Conservation (phyloP, 2,797 vertebrate genomes). For the Galago senegalensis region DNA sequence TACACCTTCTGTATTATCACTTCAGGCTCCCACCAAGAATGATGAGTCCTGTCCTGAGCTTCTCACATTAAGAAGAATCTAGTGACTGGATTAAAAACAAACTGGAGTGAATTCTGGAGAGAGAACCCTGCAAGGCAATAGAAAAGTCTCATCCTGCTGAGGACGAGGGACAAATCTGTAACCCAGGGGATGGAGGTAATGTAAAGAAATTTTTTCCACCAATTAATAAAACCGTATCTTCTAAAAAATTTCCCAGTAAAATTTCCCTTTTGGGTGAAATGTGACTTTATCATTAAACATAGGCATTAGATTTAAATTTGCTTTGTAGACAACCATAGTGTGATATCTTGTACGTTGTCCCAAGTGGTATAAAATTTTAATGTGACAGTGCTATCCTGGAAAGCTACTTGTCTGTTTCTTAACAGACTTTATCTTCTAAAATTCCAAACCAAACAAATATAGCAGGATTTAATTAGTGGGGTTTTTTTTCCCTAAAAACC, state of each 20-base stretch:
- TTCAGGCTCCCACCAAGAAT: background rate
- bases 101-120: background rate
- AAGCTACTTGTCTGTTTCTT: slow-evolving; percentile 16
- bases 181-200: background rate
- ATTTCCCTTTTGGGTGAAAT: slow-evolving; percentile 31
- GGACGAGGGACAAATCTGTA: background rate
- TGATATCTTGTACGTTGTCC: background rate
- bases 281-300: slow-evolving; percentile 56
- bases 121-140: background rate
- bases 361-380: slow-evolving; percentile 55
- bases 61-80: background rate
- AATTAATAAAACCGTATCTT: slow-evolving; percentile 50
- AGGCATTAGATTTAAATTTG: slow-evolving; percentile 35
- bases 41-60: background rate
- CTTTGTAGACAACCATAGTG: slow-evolving; percentile 34
- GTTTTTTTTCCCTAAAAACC: slow-evolving; percentile 15
- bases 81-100: slow-evolving; percentile 18
- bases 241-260: slow-evolving; percentile 8
- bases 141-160: background rate
- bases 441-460: slow-evolving; percentile 56
- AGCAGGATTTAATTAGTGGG: background rate
- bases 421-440: background rate
- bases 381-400: background rate
- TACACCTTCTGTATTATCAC: background rate
- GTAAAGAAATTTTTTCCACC: background rate